Evolutionary conservation across 2,888 invertebrate species (phyloP).

Genomic region (Lissocephala sabroskyi): DNA sequence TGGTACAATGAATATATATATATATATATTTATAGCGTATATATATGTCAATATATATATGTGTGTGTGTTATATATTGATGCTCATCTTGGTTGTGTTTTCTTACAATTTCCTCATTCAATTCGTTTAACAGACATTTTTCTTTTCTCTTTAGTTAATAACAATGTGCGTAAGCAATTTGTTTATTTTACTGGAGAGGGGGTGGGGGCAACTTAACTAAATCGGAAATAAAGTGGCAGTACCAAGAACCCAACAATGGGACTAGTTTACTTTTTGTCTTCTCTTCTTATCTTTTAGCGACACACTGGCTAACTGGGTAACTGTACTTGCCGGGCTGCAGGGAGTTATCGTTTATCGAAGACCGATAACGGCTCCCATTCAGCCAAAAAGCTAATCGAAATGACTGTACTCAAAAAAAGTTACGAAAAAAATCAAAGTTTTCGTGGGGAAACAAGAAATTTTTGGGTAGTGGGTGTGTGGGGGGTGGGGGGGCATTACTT

Average conservation of each 20-base stretch:
- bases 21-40: slow-evolving; percentile 31
- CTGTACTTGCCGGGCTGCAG: no score
- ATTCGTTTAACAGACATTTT: slow-evolving; percentile 41
- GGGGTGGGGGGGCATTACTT: slow-evolving; percentile 17
- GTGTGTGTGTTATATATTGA: slow-evolving; percentile 14
- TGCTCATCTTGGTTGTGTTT: slow-evolving; percentile 16
- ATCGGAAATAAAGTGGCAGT: slow-evolving; percentile 25
- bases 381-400: neutral
- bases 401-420: slow-evolving; percentile 1
- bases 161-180: slow-evolving; percentile 58
- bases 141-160: no score
- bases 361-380: no score
- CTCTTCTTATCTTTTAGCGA: neutral
- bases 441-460: slow-evolving; percentile 4
- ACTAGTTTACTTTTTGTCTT: slow-evolving; percentile 3
- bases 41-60: slow-evolving; percentile 24
- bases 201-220: no score
- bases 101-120: slow-evolving; percentile 16
- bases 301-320: slow-evolving; percentile 1
- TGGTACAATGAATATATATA: slow-evolving; percentile 52
- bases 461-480: slow-evolving; percentile 3
- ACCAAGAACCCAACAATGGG: slow-evolving; percentile 14
- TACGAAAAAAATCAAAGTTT: slow-evolving; percentile 1
- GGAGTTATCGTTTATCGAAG: no score
- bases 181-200: slow-evolving; percentile 9